phyloP scores from a whole-genome alignment of 1,140 invertebrate genomes.

The Pseudomyrmex sp. region DNA sequence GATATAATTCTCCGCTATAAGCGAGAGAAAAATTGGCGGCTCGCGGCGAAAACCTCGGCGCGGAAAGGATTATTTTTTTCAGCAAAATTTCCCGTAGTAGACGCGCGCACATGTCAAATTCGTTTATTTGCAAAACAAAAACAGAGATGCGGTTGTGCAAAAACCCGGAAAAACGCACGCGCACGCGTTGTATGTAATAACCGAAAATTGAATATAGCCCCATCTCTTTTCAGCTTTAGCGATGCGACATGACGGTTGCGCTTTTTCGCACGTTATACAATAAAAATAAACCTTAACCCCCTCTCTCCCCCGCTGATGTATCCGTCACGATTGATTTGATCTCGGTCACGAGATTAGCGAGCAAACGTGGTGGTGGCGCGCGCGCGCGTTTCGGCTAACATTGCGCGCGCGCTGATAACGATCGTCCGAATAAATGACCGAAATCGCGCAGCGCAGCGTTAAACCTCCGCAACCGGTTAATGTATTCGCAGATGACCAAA shows the following conservation, averaged over 20 bases:
- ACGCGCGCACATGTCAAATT: background rate
- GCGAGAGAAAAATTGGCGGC: background rate
- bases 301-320: conserved; percentile 7
- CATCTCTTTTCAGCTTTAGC: conserved; percentile 17
- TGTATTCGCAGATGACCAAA: background rate
- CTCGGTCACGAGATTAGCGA: conserved; percentile 58
- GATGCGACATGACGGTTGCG: conserved; percentile 48
- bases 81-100: background rate
- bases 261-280: conserved; percentile 27
- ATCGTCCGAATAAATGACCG: conserved; percentile 42
- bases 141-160: conserved; percentile 11
- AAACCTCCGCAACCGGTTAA: conserved; percentile 10
- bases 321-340: conserved; percentile 59
- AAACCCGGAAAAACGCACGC: background rate
- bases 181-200: conserved; percentile 40
- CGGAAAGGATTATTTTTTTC: conserved; percentile 3
- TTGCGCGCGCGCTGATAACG: conserved; percentile 40
- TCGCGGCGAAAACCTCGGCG: conserved; percentile 5
- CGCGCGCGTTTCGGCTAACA: conserved; percentile 7
- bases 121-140: conserved; percentile 47
- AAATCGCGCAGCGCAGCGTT: conserved; percentile 20
- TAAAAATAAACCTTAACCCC: conserved; percentile 13
- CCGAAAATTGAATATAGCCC: conserved; percentile 49
- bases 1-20: no score
- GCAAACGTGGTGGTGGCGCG: background rate